Conservation (phyloP, 2,113 vertebrate species). For the Nibea albiflora region DNA sequence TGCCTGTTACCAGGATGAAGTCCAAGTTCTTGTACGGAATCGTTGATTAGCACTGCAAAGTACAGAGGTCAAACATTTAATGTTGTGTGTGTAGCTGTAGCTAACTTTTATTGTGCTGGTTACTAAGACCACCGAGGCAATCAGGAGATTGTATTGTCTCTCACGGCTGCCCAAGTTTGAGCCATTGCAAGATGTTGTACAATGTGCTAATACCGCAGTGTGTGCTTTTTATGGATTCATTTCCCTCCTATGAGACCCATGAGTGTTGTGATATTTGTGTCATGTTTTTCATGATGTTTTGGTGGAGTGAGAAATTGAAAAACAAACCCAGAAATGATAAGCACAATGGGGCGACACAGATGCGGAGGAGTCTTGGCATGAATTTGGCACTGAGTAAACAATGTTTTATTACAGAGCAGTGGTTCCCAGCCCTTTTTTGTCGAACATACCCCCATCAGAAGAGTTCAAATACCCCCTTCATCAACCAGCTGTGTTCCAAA, state of each 20-base stretch:
- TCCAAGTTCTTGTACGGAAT: slow-evolving; percentile 15
- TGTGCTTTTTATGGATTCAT: slow-evolving; percentile 8
- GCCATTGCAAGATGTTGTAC: not conserved
- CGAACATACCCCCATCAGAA: not conserved
- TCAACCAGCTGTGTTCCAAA: not conserved
- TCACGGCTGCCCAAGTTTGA: not conserved
- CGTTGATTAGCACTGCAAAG: not conserved
- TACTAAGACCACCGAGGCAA: slow-evolving; percentile 1
- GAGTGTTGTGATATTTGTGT: not conserved
- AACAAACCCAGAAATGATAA: not conserved
- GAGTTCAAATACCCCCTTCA: not conserved
- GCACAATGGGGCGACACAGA: not conserved
- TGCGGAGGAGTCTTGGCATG: not conserved
- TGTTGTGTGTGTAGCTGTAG: slow-evolving; percentile 15
- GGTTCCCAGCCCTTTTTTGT: not conserved
- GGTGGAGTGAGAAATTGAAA: not conserved
- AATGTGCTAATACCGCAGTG: not conserved
- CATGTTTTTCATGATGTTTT: not conserved
- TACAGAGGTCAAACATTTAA: slow-evolving; percentile 5
- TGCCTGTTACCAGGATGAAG: slow-evolving; percentile 39
- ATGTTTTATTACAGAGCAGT: not conserved
- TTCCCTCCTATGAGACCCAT: not conserved
- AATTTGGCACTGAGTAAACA: not conserved
- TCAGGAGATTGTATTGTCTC: not conserved
- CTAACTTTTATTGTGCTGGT: slow-evolving; percentile 16